phyloP scores from a whole-genome alignment of 2,113 vertebrate genomes.

The Cariama cristata region DNA sequence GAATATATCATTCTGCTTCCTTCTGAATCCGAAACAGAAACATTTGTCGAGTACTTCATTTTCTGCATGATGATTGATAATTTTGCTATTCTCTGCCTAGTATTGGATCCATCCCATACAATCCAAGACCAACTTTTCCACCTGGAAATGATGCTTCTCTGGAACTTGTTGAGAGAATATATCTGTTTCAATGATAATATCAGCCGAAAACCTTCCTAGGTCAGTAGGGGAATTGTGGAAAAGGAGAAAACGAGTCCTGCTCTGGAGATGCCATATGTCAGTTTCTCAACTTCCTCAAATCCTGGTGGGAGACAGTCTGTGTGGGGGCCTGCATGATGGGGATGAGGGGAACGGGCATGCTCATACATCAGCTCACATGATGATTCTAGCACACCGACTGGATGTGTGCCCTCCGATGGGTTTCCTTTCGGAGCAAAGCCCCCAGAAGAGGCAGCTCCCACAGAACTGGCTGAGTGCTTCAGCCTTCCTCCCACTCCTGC shows the following conservation, averaged over 20 bases:
- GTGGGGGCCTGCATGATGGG: not conserved
- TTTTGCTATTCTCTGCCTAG: not conserved
- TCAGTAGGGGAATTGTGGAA: not conserved
- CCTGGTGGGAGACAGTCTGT: not conserved
- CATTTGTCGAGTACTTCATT: slow-evolving; percentile 8
- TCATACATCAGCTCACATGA: not conserved
- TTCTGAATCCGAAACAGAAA: slow-evolving; percentile 40
- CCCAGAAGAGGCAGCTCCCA: not conserved
- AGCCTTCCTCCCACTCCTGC: not conserved
- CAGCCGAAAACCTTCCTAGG: not conserved
- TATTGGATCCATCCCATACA: not conserved
- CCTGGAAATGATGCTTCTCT: slow-evolving; percentile 5
- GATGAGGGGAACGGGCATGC: not conserved
- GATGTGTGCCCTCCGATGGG: accelerated
- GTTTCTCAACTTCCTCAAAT: not conserved
- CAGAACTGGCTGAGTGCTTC: not conserved
- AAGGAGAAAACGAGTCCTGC: not conserved
- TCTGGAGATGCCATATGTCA: not conserved
- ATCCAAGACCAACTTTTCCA: not conserved
- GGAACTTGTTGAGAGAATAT: not conserved
- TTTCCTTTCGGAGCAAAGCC: not conserved
- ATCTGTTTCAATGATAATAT: not conserved
- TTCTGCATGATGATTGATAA: not conserved
- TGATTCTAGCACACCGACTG: not conserved
- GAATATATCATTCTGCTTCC: slow-evolving; percentile 1